Evolutionary conservation across 2,113 vertebrate genomes (phyloP).

Genomic region (Oreamnos americanus): DNA sequence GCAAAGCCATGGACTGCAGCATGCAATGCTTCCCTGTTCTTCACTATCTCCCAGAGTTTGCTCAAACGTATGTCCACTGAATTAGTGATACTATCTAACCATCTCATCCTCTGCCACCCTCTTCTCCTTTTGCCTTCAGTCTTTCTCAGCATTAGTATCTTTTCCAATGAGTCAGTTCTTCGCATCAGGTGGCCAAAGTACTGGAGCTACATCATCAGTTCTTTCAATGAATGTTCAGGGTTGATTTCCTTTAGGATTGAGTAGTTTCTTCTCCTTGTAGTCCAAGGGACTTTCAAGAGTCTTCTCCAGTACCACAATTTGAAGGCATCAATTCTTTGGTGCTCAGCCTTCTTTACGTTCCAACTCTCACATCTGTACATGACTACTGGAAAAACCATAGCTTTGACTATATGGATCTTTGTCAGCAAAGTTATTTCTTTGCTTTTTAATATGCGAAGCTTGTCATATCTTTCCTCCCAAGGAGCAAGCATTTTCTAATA

Average conservation of each 20-base stretch:
- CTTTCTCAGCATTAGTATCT: not conserved
- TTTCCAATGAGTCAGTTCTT: not conserved
- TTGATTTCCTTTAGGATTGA: not conserved
- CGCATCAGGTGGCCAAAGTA: not conserved
- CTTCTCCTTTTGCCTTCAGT: not conserved
- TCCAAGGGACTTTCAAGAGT: not conserved
- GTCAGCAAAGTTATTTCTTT: not conserved
- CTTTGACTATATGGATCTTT: not conserved
- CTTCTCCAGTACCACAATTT: not conserved
- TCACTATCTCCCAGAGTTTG: not conserved
- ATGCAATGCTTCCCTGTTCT: accelerated
- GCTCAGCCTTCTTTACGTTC: not conserved
- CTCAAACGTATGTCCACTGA: not conserved
- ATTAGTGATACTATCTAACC: not conserved
- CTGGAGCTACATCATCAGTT: not conserved
- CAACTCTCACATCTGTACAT: not conserved
- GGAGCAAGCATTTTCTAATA: not conserved
- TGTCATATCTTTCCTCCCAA: not conserved
- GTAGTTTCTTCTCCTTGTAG: not conserved
- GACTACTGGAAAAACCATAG: not conserved
- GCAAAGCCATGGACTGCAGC: not conserved
- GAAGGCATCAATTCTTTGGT: not conserved
- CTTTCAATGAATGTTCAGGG: not conserved
- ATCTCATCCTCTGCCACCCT: not conserved
- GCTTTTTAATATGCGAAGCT: not conserved